Base-by-base conservation (phyloP, 2,888 invertebrate genomes). In the Eupithecia exiguata region DNA sequence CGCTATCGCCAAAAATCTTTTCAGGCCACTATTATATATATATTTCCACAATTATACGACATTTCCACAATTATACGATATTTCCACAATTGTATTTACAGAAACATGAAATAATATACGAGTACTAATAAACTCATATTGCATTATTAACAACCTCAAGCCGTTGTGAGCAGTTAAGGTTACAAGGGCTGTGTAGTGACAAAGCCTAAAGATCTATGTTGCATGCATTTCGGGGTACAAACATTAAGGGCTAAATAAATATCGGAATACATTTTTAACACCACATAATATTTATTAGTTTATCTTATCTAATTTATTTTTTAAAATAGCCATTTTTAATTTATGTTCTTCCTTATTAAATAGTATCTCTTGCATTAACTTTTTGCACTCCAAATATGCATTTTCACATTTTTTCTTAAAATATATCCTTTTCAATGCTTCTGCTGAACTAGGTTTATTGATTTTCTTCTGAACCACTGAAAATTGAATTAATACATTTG, bases 401-500 rank as follows among this genome's bases (percentile, higher is more conserved):
- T 53, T 53, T 53, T 53, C 6, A 53, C 53, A 53, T 53, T 53
- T 53, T 53, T 53, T 18, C 53, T 53, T 53, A 3, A 53, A 53
- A 53, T 21, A 53, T 6, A 53, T 53, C 53, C 53, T 53, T 53
- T 53, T 53, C n/a, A 53, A 53, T 21, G 53, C 53, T 53, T 21
- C 53, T 53, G 21, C 53, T 18, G 53, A 53, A 14, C 6, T n/a
- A 7, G 53, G 10, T 53, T 53, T 53, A 21, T n/a, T 53, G 1
- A 53, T 53, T 53, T 21, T 53, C 53, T 53, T 53, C 53, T 53
- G 53, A 53, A 53, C 53, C 53, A 53, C 53, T 53, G 49, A 49
- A 49, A 49, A n/a, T 3, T 16, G n/a, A n/a, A 49, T 49, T n/a
- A 49, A 49, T 49, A 18, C n/a, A 49, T 49, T 49, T 30, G 30